A percentile compares a stretch with the other conserved stretches of the same genome.
phyloP scores from a whole-genome alignment of 2,888 invertebrate species.

The Drosophila mayaguana region DNA sequence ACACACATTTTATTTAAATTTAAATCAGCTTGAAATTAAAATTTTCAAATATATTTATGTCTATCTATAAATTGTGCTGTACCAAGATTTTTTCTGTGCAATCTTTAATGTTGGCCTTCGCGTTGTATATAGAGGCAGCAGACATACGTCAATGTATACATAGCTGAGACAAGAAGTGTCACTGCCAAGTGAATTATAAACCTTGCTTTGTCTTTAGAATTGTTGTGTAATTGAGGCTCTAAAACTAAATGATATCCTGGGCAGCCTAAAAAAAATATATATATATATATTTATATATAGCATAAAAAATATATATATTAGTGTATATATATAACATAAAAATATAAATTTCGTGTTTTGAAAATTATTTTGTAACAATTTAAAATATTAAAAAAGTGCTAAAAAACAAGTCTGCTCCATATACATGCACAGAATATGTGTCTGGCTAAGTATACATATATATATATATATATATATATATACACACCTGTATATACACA shows the following conservation, averaged over 20 bases:
- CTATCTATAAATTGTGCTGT: conserved; percentile 2
- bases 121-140: conserved; percentile 41
- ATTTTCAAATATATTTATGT: neutral
- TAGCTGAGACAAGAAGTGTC: neutral
- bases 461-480: conserved; percentile 23
- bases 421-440: conserved; percentile 33
- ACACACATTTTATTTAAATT: neutral
- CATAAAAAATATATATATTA: too few species aligned
- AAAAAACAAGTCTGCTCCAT: conserved; percentile 63
- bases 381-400: neutral
- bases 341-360: neutral
- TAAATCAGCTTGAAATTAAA: neutral
- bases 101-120: conserved; percentile 69
- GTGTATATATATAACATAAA: too few species aligned
- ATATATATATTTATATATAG: neutral
- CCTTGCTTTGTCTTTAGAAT: neutral
- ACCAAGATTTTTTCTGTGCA: conserved; percentile 12
- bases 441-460: conserved; percentile 12
- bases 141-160: conserved; percentile 12
- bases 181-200: conserved; percentile 30
- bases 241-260: neutral
- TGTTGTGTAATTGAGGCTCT: conserved; percentile 38
- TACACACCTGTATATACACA: conserved; percentile 20
- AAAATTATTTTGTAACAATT: neutral
- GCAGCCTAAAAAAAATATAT: neutral